Evolutionary conservation across 2,888 invertebrate genomes (phyloP).

Genomic region (Erpobdella octoculata): DNA sequence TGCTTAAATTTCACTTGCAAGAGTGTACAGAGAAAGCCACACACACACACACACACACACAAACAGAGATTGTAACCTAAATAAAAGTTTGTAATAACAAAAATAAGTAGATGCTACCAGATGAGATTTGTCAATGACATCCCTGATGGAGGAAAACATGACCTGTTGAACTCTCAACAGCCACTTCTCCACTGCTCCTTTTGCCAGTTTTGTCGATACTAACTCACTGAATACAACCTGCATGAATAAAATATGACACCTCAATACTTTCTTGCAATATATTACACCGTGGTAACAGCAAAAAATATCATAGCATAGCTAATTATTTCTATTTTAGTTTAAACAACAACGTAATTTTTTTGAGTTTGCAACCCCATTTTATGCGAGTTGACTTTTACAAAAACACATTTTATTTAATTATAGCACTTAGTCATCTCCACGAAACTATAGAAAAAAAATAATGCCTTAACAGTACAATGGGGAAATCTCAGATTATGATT

Average conservation of each 20-base stretch:
- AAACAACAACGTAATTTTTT: background rate
- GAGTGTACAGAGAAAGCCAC: no score
- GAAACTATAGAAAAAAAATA: no score
- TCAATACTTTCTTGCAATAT: no score
- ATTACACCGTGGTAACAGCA: background rate
- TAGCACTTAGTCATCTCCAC: no score
- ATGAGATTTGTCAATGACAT: constrained; percentile 59
- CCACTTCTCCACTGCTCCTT: constrained; percentile 79
- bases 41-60: no score
- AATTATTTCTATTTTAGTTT: background rate
- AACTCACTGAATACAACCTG: constrained; percentile 59
- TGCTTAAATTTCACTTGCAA: no score
- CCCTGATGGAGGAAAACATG: constrained; percentile 67
- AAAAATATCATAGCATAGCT: background rate
- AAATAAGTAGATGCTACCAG: no score
- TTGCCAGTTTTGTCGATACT: constrained; percentile 70
- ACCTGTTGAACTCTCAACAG: constrained; percentile 70
- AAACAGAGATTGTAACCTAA: no score
- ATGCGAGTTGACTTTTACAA: background rate
- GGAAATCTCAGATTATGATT: no score
- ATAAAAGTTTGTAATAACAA: no score
- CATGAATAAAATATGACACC: background rate
- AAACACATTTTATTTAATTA: no score
- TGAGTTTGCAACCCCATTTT: background rate
- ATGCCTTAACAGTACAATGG: no score